Percentiles rank a stretch among this genome's conserved stretches.
Evolutionary conservation across 2,113 vertebrate genomes (phyloP).

Genomic region (Scophthalmus maximus): DNA sequence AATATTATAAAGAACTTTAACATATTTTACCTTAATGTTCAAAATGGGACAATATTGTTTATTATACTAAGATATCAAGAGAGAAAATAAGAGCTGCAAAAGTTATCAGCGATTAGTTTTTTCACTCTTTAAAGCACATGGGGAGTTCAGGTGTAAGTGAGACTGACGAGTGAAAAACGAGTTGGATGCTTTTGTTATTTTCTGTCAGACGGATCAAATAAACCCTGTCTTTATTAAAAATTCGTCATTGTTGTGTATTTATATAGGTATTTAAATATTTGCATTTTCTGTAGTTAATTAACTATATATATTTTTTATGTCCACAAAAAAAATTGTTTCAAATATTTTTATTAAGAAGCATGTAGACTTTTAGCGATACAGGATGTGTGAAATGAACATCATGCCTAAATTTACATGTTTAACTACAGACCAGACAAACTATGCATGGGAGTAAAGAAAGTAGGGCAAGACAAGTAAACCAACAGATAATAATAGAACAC

Average conservation of each 20-base stretch:
- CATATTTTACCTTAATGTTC: constrained; percentile 22
- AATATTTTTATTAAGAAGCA: too few species aligned
- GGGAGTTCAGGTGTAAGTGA: not conserved
- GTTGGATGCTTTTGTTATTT: constrained; percentile 41
- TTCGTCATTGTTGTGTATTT: constrained; percentile 32
- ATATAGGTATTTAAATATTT: not conserved
- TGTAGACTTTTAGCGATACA: too few species aligned
- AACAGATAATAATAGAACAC: too few species aligned
- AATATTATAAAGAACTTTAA: constrained; percentile 29
- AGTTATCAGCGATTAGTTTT: constrained; percentile 16
- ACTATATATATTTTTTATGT: too few species aligned
- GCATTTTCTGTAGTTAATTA: not conserved
- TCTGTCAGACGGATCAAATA: constrained; percentile 64
- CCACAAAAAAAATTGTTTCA: too few species aligned
- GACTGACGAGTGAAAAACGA: not conserved
- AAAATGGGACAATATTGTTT: constrained; percentile 39
- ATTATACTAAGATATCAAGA: constrained; percentile 38
- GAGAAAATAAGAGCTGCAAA: constrained; percentile 16
- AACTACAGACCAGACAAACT: too few species aligned
- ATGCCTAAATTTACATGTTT: too few species aligned
- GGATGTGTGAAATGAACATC: too few species aligned
- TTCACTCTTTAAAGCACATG: constrained; percentile 33
- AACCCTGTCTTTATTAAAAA: constrained; percentile 67
- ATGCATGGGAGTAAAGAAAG: too few species aligned
- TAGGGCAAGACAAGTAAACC: too few species aligned